Percentiles rank a stretch among this genome's conserved stretches.
phyloP scores from a whole-genome alignment of 2,888 invertebrate genomes.

The Ernsta delagoae region DNA sequence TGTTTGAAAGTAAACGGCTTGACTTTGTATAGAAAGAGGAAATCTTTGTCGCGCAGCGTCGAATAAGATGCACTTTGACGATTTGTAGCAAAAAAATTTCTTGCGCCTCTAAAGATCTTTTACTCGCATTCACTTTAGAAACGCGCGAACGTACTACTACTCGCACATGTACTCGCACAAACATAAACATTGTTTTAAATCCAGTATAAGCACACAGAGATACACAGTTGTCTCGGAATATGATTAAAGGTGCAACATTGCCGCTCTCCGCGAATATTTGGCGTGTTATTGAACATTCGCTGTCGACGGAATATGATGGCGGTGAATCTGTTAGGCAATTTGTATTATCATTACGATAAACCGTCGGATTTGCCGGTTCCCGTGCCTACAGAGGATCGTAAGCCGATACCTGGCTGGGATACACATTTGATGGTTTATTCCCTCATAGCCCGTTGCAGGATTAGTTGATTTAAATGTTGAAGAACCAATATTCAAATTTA shows the following conservation, averaged over 20 bases:
- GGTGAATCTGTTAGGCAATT: slow-evolving; percentile 24
- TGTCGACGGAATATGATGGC: slow-evolving; percentile 27
- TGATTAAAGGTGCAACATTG: not conserved
- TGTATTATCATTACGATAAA: slow-evolving; percentile 32
- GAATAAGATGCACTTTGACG: slow-evolving; percentile 39
- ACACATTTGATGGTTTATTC: slow-evolving; percentile 2
- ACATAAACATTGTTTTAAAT: not conserved
- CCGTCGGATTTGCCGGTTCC: slow-evolving; percentile 20
- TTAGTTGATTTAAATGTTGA: slow-evolving; percentile 27
- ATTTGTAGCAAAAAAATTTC: slow-evolving; percentile 37
- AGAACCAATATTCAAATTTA: not conserved
- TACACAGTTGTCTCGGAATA: not conserved
- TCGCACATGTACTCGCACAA: not conserved
- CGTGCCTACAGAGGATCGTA: slow-evolving; percentile 7
- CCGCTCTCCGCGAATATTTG: not conserved
- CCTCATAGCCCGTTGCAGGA: not conserved
- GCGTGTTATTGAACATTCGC: slow-evolving; percentile 18
- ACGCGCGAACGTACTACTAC: not conserved
- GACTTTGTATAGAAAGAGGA: slow-evolving; percentile 38
- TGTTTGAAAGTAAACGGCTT: slow-evolving; percentile 39
- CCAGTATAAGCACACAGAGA: not conserved
- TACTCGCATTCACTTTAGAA: slow-evolving; percentile 27
- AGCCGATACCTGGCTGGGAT: slow-evolving; percentile 14
- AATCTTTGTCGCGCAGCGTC: slow-evolving; percentile 38
- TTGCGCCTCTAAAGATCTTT: slow-evolving; percentile 33